Percentiles rank a stretch among this genome's conserved stretches.
phyloP scores from a whole-genome alignment of 2,888 invertebrate genomes.

The Petrolisthes manimaculis region DNA sequence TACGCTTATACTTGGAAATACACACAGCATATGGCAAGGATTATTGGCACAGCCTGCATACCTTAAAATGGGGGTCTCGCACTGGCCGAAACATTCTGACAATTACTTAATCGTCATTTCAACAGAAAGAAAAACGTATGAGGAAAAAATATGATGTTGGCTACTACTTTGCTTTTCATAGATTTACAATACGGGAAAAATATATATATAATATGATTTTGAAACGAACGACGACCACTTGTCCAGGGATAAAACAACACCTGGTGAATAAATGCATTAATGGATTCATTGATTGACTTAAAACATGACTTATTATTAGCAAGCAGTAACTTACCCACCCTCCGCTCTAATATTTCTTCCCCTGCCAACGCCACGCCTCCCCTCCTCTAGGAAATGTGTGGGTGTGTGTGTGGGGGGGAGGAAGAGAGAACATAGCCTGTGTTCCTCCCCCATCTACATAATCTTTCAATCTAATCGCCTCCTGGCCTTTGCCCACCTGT shows the following conservation, averaged over 20 bases:
- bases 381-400: not conserved
- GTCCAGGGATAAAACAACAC: not conserved
- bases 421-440: not conserved
- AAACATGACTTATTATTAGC: slow-evolving; percentile 14
- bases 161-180: not conserved
- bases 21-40: slow-evolving; percentile 19
- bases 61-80: slow-evolving; percentile 18
- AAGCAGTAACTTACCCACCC: slow-evolving; percentile 15
- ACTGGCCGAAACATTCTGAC: slow-evolving; percentile 16
- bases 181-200: too few relatives aligned
- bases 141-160: not conserved
- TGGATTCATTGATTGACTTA: not conserved
- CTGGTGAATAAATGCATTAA: not conserved
- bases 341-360: slow-evolving; percentile 8
- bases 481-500: not conserved
- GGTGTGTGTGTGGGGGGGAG: slow-evolving; percentile 1
- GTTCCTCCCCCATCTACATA: too few relatives aligned
- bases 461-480: too few relatives aligned
- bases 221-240: not conserved
- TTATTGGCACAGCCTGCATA: slow-evolving; percentile 12
- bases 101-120: not conserved
- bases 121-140: not conserved
- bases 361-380: slow-evolving; percentile 12
- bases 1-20: slow-evolving; percentile 26
- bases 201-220: too few relatives aligned